Conservation (phyloP, 2,113 vertebrate genomes). For the Thunnus thynnus region DNA sequence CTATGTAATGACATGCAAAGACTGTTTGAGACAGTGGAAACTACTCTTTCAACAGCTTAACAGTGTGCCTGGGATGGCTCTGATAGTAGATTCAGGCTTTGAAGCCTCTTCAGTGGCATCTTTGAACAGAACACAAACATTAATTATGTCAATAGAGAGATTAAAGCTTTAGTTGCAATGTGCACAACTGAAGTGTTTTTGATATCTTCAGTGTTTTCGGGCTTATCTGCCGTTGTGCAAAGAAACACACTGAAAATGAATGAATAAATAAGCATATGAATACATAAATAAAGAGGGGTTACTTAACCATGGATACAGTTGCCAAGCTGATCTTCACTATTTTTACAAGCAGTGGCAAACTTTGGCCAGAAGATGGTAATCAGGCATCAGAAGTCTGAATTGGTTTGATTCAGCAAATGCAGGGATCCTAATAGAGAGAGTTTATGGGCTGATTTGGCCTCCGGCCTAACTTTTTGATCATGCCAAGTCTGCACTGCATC, state of each 20-base stretch:
- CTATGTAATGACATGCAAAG: constrained; percentile 47
- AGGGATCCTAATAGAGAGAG: constrained; percentile 31
- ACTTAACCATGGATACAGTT: not conserved
- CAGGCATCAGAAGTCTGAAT: constrained; percentile 41
- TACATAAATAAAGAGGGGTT: not conserved
- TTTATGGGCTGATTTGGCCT: constrained; percentile 53
- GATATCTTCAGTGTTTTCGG: not conserved
- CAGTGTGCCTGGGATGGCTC: constrained; percentile 17
- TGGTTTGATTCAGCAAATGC: constrained; percentile 18
- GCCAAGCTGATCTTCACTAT: not conserved
- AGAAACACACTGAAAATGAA: not conserved
- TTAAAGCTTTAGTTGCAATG: constrained; percentile 18
- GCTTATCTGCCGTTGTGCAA: not conserved
- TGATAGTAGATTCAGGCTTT: constrained; percentile 31
- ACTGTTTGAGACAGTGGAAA: constrained; percentile 1
- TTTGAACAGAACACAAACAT: constrained; percentile 34
- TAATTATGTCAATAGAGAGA: constrained; percentile 10
- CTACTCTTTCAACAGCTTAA: constrained; percentile 1
- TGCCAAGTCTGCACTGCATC: constrained; percentile 57
- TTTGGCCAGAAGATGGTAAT: constrained; percentile 68
- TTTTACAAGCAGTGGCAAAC: constrained; percentile 40
- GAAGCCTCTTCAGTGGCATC: constrained; percentile 21
- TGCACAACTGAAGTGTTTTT: not conserved
- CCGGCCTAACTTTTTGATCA: constrained; percentile 37
- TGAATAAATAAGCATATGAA: not conserved